Conservation (phyloP, 2,113 vertebrate species). For the Notothenia coriiceps region DNA sequence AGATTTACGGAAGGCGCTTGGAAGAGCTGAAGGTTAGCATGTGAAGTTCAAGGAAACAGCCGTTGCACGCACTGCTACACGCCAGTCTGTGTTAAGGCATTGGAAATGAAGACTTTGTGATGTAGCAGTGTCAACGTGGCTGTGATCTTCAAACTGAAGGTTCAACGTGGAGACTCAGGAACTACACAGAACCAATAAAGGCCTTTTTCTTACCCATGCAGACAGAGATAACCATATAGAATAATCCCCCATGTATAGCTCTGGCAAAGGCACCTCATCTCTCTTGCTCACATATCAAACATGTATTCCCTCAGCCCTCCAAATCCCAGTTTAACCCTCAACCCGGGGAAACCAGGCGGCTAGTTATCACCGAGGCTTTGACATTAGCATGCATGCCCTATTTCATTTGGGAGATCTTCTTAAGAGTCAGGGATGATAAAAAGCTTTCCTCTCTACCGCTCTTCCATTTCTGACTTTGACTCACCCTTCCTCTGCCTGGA, state of each 20-base stretch:
- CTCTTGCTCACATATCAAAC: constrained; percentile 78
- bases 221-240: constrained; percentile 75
- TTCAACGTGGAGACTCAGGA: constrained; percentile 50
- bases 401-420: constrained; percentile 82
- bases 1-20: constrained; percentile 27
- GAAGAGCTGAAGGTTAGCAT: constrained; percentile 44
- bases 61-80: constrained; percentile 3
- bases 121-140: constrained; percentile 48
- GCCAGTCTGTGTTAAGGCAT: constrained; percentile 30
- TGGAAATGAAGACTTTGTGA: constrained; percentile 61
- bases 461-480: constrained; percentile 78
- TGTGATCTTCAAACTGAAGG: constrained; percentile 58
- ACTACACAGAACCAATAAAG: constrained; percentile 48
- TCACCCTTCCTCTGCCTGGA: constrained; percentile 76
- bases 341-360: constrained; percentile 68
- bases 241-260: constrained; percentile 74
- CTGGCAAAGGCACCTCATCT: constrained; percentile 75
- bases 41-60: constrained; percentile 34
- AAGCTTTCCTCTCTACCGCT: constrained; percentile 76
- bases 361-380: constrained; percentile 78
- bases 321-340: constrained; percentile 83
- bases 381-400: constrained; percentile 79
- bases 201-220: constrained; percentile 48
- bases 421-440: constrained; percentile 79
- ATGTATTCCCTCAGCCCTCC: constrained; percentile 73